phyloP scores from a whole-genome alignment of 1,140 invertebrate species.

The Periplaneta americana region DNA sequence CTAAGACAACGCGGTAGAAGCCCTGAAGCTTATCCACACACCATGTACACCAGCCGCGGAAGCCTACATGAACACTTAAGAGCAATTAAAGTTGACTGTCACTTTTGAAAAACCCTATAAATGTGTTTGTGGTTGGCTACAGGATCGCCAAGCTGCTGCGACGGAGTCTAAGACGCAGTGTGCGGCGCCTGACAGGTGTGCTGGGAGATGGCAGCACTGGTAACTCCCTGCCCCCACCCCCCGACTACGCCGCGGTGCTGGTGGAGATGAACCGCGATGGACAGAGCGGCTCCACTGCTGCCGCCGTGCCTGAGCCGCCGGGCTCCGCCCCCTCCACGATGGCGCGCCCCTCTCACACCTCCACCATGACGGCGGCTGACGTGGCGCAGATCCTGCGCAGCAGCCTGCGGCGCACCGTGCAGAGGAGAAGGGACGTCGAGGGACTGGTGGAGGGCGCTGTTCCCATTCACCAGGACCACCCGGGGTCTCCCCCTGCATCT shows the following conservation, averaged over 20 bases:
- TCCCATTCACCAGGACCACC: background rate
- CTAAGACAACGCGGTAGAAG: too few species aligned
- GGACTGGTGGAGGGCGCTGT: background rate
- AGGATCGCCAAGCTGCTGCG: slow-evolving; percentile 72
- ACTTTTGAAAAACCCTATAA: too few species aligned
- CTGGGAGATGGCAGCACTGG: slow-evolving; percentile 35
- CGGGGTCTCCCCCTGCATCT: background rate
- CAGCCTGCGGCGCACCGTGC: slow-evolving; percentile 44
- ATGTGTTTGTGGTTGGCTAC: too few species aligned
- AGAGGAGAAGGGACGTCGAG: background rate
- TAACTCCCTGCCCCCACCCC: slow-evolving; percentile 44
- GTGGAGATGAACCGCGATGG: slow-evolving; percentile 48
- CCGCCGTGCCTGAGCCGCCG: slow-evolving; percentile 26
- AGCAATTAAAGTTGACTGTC: too few species aligned
- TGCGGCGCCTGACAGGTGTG: slow-evolving; percentile 56
- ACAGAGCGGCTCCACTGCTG: slow-evolving; percentile 25
- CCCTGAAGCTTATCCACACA: too few species aligned
- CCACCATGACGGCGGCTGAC: slow-evolving; percentile 46
- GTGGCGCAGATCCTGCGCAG: slow-evolving; percentile 51
- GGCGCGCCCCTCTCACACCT: slow-evolving; percentile 20
- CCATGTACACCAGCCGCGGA: too few species aligned
- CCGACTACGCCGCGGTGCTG: slow-evolving; percentile 56
- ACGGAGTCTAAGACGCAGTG: slow-evolving; percentile 73
- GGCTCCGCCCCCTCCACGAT: background rate
- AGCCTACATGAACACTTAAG: too few species aligned